Evolutionary conservation across 2,888 invertebrate genomes (phyloP).

Genomic region (Phaedon cochleariae): DNA sequence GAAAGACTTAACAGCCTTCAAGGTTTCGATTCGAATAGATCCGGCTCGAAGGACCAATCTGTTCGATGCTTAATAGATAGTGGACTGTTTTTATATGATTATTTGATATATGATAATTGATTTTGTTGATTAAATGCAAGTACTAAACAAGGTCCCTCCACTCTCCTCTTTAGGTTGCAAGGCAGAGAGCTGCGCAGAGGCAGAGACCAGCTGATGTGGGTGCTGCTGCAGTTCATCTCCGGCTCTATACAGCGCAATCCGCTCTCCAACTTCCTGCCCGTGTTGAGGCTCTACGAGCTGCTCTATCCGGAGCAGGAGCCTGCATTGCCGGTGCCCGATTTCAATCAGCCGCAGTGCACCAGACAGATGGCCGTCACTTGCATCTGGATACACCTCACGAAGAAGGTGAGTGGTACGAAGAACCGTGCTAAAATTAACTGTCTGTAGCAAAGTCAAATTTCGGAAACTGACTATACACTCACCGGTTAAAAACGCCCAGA

Average conservation of each 20-base stretch:
- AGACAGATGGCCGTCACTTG: conserved; percentile 94
- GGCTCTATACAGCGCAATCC: conserved; percentile 96
- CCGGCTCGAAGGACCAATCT: too few species aligned
- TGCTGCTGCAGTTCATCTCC: conserved; percentile 94
- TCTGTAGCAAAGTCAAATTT: too few species aligned
- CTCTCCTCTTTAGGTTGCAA: conserved; percentile 56
- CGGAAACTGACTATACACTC: too few species aligned
- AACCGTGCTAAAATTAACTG: too few species aligned
- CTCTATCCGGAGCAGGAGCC: conserved; percentile 93
- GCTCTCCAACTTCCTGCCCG: conserved; percentile 86
- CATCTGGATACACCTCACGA: conserved; percentile 95
- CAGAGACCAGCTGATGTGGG: conserved; percentile 99
- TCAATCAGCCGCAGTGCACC: conserved; percentile 84
- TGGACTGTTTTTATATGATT: too few species aligned
- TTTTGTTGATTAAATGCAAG: too few species aligned
- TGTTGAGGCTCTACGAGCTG: conserved; percentile 89
- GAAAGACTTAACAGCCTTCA: too few species aligned
- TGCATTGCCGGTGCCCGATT: conserved; percentile 88
- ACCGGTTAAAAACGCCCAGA: too few species aligned
- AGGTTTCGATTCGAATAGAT: too few species aligned
- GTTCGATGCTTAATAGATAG: too few species aligned
- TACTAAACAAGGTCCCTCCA: too few species aligned
- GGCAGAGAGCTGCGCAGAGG: conserved; percentile 82
- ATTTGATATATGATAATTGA: too few species aligned
- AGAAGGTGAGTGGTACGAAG: conserved; percentile 66